Percentiles rank a stretch among this genome's conserved stretches.
phyloP scores from a whole-genome alignment of 2,888 invertebrate genomes.

The Vesta saturnalis region DNA sequence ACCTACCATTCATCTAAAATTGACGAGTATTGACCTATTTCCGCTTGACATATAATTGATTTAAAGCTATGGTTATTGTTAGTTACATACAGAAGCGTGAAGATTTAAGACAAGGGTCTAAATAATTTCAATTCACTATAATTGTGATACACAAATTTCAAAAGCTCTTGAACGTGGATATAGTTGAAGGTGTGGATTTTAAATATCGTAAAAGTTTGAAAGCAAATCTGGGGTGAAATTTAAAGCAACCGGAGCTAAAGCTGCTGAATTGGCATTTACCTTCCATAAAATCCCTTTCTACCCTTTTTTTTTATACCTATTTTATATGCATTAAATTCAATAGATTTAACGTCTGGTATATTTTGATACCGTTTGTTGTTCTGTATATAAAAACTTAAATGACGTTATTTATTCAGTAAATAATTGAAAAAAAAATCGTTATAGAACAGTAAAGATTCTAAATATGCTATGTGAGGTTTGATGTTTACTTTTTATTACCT shows the following conservation, averaged over 20 bases:
- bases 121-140: not conserved
- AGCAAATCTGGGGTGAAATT: not conserved
- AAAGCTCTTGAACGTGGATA: not conserved
- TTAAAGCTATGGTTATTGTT: conserved; percentile 25
- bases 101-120: conserved; percentile 2
- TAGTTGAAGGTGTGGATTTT: not conserved
- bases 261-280: not conserved
- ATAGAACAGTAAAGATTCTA: too few species aligned
- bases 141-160: not conserved
- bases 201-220: too few species aligned
- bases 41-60: conserved; percentile 28
- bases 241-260: not conserved
- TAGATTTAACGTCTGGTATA: not conserved
- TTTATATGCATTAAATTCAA: not conserved
- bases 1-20: conserved; percentile 12
- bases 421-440: too few species aligned
- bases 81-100: conserved; percentile 18
- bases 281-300: not conserved
- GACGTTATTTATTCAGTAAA: too few species aligned
- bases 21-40: conserved; percentile 27
- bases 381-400: too few species aligned
- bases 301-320: not conserved
- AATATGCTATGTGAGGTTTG: too few species aligned
- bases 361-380: too few species aligned
- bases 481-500: too few species aligned